Evolutionary conservation across 2,113 vertebrate species (phyloP).

Genomic region (Limnothrissa miodon): DNA sequence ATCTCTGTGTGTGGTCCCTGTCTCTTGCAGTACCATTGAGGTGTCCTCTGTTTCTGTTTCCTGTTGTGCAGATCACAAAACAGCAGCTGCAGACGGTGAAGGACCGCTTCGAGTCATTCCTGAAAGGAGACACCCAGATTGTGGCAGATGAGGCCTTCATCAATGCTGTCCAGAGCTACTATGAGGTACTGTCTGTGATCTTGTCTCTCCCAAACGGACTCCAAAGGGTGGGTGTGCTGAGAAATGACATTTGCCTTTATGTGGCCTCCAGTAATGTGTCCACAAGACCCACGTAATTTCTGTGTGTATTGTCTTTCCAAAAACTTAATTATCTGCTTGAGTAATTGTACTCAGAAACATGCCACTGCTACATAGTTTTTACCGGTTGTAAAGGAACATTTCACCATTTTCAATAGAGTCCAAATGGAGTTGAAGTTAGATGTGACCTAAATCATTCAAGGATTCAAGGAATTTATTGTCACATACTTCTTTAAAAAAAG

Average conservation of each 20-base stretch:
- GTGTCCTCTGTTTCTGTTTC: slow-evolving; percentile 26
- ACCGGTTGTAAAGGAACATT: not conserved
- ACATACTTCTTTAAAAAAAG: too few relatives aligned
- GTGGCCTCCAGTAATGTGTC: not conserved
- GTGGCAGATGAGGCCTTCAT: slow-evolving; percentile 99
- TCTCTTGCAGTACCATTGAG: not conserved
- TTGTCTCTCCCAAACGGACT: not conserved
- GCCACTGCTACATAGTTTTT: not conserved
- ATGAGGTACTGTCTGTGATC: slow-evolving; percentile 77
- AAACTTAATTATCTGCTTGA: not conserved
- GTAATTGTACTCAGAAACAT: not conserved
- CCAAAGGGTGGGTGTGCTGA: not conserved
- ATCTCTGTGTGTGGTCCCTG: not conserved
- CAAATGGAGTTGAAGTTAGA: too few relatives aligned
- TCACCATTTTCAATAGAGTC: too few relatives aligned
- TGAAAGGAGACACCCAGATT: slow-evolving; percentile 98
- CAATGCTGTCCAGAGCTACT: slow-evolving; percentile 98
- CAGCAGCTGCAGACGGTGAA: slow-evolving; percentile 97
- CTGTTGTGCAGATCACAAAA: slow-evolving; percentile 86
- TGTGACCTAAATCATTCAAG: too few relatives aligned
- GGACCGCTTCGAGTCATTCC: slow-evolving; percentile 97
- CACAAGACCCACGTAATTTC: not conserved
- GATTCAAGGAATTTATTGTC: too few relatives aligned
- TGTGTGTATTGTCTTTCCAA: not conserved
- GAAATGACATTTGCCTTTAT: not conserved